Evolutionary conservation across 1,140 invertebrate species (phyloP), one percentile per base, ranked within the genome.

Genomic region (Gyrodactylus salaris): DNA sequence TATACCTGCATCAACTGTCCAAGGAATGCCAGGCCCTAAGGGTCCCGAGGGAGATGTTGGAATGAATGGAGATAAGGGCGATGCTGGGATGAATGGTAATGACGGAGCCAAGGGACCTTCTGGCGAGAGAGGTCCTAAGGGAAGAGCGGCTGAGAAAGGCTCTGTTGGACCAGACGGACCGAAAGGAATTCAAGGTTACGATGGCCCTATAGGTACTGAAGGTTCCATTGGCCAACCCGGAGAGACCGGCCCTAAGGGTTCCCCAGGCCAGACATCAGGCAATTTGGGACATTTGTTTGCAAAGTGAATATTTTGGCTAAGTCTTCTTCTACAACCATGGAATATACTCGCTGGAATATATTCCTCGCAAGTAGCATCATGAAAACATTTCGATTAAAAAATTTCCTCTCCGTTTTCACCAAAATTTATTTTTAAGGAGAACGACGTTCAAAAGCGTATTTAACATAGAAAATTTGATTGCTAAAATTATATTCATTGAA

Each of bases 211-310:
- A 72, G 77, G 77, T 25, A 27, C 34, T 24, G 26, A 27, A 85
- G 74, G 76, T 83, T 83, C 73, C 85, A 81, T 20, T 86, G 76
- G 70, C 83, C 81, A 74, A 81, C 80, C 79, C 87, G 90, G 77
- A 87, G 88, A 20, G 1, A 25, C 74, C 72, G 79, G 79, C 22
- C 71, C 75, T 21, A 75, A 68, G 26, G 78, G 77, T 26, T 54
- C 34, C 0, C 73, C 75, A 26, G 78, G 78, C 23, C 54, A 69
- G 23, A 69, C 70, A 23, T 76, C 76, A 87, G 81, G 75, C 82
- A 85, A 77, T 85, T 86, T 2, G 88, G 87, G 83, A 83, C 86
- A 79, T 83, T 83, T 71, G 20, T 71, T 71, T 71, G 70, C 70
- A 25, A 71, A 21, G 70, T 71, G 26, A 71, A 20, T 25, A 24